Base-by-base conservation (phyloP, 2,113 vertebrate genomes). In the Chionodraco myersi region DNA sequence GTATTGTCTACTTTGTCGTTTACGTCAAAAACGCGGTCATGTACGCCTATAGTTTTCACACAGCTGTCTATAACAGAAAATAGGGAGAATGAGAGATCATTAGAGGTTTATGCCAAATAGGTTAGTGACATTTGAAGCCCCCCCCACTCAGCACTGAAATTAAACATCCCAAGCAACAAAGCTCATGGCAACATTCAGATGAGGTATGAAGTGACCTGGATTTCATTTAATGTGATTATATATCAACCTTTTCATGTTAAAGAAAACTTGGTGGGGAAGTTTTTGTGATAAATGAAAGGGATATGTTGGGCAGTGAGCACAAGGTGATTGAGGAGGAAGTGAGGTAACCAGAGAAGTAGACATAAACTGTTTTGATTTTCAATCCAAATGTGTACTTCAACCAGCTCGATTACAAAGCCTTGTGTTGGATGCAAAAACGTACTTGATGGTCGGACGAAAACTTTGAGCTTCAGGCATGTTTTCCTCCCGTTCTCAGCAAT, bases 1-100 rank as follows among this genome's bases (percentile, higher is more conserved):
- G 97, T 98, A 98, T 98, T 99, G 96, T 99, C 98, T 99, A 99
- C 97, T 98, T 98, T 99, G 96, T 99, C 97, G 96, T 98, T 98
- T 97, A 98, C 97, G 94, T 98, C 98, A 97, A 99, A 98, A 97
- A 99, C 97, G 92, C 97, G 97, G 95, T 99, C 98, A 96, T 99
- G 97, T 97, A 98, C 97, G 93, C 98, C 97, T 98, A 99, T 97
- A 97, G 97, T 99, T 99, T 98, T 99, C 98, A 98, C 96, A 96
- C 98, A 99, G 97, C 95, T 98, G 96, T 98, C 98, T 99, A 99
- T 95, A 99, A 98, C 94, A 95, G 96, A 98, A 96, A 97, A 94
- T 96, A 97, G 96, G 96, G 95, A 97, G 84, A 92, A 92, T 89
- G 78, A 96, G 76, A 91, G 77, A 88, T 91, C 88, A 89, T 92